These are phyloP conservation scores for Nezara viridula DNA, from an alignment of 2,888 invertebrate species.

Conservation along the genomic window DNA sequence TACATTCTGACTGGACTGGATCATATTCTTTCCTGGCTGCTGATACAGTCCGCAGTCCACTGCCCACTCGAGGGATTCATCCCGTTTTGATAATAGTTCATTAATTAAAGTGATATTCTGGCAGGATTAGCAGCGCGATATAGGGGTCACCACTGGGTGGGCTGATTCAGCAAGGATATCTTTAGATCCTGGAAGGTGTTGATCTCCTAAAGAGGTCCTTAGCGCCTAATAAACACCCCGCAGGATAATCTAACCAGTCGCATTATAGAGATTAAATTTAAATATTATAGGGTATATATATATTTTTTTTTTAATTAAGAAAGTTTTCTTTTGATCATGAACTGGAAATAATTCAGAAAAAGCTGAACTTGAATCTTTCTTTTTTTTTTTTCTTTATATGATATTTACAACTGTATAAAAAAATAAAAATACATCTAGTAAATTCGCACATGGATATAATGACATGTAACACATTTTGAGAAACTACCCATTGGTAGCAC, in stretches of 20 bases:
- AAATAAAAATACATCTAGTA: too few species aligned
- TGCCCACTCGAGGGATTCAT: neutral
- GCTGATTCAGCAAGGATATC: neutral
- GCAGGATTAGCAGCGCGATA: neutral
- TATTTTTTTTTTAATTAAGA: too few species aligned
- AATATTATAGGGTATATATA: too few species aligned
- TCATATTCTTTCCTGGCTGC: neutral
- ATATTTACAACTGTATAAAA: too few species aligned
- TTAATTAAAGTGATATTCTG: neutral
- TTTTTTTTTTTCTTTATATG: too few species aligned
- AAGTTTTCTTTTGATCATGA: too few species aligned
- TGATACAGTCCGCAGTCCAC: neutral
- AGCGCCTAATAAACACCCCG: neutral
- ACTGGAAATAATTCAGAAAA: too few species aligned
- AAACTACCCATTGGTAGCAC: too few species aligned
- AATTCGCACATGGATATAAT: too few species aligned
- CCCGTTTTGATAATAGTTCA: neutral
- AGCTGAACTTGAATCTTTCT: too few species aligned
- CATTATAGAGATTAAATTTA: neutral
- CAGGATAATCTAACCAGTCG: neutral
- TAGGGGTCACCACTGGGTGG: neutral
- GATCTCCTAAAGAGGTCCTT: slow-evolving; percentile 8
- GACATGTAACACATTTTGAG: too few species aligned
- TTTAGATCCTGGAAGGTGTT: slow-evolving; percentile 8
- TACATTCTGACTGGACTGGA: neutral